Base-by-base conservation (phyloP, 1,140 invertebrate species). In the Lasioglossum albipes region DNA sequence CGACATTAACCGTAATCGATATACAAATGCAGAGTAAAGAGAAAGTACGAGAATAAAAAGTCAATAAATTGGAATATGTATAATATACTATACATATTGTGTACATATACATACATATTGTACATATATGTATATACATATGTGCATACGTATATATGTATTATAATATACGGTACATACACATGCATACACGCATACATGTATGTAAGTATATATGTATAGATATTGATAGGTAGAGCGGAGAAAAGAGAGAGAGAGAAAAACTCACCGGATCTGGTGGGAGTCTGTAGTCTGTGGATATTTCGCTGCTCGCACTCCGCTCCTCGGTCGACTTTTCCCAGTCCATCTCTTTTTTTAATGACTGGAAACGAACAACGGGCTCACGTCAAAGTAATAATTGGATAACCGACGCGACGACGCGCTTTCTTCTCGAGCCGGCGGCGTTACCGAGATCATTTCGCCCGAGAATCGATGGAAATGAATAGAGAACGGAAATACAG, bases 261-360 rank as follows among this genome's bases (percentile, higher is more conserved):
- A n/a, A 42, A 96, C 96, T 96, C 94, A 97, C 96, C 94, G 96
- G 95, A 94, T 97, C 96, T 92, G 96, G 96, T 86, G 96, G 95
- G 92, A 96, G 95, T 93, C 96, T 94, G 91, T 96, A 97, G 85
- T 97, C 96, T 80, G 95, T 95, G 85, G 96, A 95, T 93, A 96
- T 95, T 93, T 97, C 96, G 88, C 95, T 93, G 79, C 93, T 96
- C 86, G 94, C 94, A 91, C 95, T 95, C 89, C 96, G 96, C 79
- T 97, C 96, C 87, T 97, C 96, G 84, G 95, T 95, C 85, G 94
- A 94, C 88, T 95, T 94, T 91, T 96, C 95, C 96, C 96, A 97
- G 90, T 97, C 97, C 85, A 96, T 95, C 95, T 97, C 97, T 94
- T 97, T 97, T 91, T 97, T 97, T 88, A 97, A 93, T 62, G 96